Conservation (phyloP, 1,140 invertebrate species). For the Aphidius gifuensis region DNA sequence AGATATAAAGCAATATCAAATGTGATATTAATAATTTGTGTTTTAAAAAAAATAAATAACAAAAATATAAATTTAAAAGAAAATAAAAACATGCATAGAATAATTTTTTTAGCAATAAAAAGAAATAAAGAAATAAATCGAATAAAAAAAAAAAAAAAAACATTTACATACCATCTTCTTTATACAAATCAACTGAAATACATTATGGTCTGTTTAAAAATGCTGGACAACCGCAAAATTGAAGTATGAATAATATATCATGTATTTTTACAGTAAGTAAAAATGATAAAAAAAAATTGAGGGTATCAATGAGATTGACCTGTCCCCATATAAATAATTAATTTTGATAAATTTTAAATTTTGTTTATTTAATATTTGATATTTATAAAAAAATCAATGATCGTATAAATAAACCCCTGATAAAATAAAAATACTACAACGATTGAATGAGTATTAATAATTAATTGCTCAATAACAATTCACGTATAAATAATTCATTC, state of each 20-base stretch:
- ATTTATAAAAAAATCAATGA: no score
- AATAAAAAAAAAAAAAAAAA: slow-evolving; percentile 43
- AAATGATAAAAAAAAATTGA: background rate
- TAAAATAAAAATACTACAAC: no score
- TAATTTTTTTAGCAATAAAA: slow-evolving; percentile 32
- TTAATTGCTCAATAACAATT: background rate
- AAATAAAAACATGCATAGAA: slow-evolving; percentile 41
- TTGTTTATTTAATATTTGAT: no score
- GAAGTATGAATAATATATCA: background rate
- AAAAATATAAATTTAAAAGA: slow-evolving; percentile 23
- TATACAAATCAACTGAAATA: slow-evolving; percentile 52
- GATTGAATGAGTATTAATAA: background rate
- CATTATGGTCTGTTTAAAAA: slow-evolving; percentile 45
- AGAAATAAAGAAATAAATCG: slow-evolving; percentile 39
- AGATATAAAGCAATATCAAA: no score
- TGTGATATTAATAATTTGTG: no score
- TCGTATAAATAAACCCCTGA: no score
- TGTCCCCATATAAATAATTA: no score
- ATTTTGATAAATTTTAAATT: no score
- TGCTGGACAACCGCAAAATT: slow-evolving; percentile 23
- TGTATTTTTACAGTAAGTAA: slow-evolving; percentile 8
- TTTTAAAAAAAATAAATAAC: no score
- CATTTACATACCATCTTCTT: slow-evolving; percentile 51
- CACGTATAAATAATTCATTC: background rate
- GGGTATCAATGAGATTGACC: no score